phyloP scores from a whole-genome alignment of 64 coral and sea anemone species.

The Dendrophyllia cribrosa region DNA sequence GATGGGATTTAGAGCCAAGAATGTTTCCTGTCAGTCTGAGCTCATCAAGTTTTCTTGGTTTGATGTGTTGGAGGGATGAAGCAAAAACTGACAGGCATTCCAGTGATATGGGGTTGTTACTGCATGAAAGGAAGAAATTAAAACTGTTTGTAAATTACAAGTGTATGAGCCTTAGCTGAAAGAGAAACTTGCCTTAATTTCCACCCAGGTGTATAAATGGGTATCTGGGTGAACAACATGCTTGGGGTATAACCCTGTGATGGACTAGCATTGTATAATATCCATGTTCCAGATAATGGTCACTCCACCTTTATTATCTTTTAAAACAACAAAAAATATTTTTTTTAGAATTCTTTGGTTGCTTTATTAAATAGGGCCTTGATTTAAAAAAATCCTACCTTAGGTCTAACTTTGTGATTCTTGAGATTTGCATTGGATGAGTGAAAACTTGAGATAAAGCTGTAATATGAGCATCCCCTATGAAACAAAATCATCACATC shows the following conservation, averaged over 20 bases:
- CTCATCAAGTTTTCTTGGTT: conserved; percentile 67
- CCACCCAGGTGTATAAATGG: too few relatives aligned
- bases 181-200: too few relatives aligned
- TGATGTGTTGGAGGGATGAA: conserved; percentile 48
- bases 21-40: conserved; percentile 54
- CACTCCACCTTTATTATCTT: too few relatives aligned
- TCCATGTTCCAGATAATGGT: too few relatives aligned
- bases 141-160: background rate
- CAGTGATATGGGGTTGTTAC: conserved; percentile 12
- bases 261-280: too few relatives aligned
- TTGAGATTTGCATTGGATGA: conserved; percentile 31
- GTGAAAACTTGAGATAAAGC: conserved; percentile 60
- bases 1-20: conserved; percentile 26
- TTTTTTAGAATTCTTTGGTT: too few relatives aligned
- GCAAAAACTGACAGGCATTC: conserved; percentile 36
- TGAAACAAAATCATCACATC: background rate
- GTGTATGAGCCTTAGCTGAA: too few relatives aligned
- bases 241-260: too few relatives aligned
- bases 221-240: too few relatives aligned
- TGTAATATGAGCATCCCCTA: conserved; percentile 56
- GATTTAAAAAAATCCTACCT: conserved; percentile 10
- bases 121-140: background rate
- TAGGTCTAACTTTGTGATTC: conserved; percentile 61
- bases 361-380: too few relatives aligned
- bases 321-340: too few relatives aligned